phyloP scores from a whole-genome alignment of 2,888 invertebrate species.

The Philereme vetulata region DNA sequence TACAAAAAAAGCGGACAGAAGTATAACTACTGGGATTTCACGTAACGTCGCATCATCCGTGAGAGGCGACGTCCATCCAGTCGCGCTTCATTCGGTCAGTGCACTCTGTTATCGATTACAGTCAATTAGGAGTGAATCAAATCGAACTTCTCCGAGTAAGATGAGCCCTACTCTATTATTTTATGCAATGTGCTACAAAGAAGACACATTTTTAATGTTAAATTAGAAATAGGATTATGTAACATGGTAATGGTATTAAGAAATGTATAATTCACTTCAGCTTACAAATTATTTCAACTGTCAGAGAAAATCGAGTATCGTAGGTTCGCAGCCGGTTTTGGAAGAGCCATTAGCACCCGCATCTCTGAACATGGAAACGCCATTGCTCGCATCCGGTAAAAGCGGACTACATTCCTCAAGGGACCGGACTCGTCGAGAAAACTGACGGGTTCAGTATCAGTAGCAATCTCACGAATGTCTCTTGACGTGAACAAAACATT shows the following conservation, averaged over 20 bases:
- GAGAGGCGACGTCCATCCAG: constrained; percentile 45
- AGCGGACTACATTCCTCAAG: constrained; percentile 29
- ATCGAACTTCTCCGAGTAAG: background rate
- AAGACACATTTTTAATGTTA: too few relatives aligned
- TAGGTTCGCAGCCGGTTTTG: constrained; percentile 23
- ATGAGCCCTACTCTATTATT: background rate
- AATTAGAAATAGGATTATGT: too few relatives aligned
- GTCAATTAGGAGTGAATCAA: constrained; percentile 46
- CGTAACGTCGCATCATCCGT: constrained; percentile 42
- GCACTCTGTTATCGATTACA: constrained; percentile 57
- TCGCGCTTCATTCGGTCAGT: constrained; percentile 57
- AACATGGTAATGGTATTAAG: too few relatives aligned
- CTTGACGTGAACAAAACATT: background rate
- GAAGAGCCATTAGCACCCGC: constrained; percentile 22
- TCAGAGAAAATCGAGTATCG: constrained; percentile 24
- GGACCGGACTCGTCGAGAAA: constrained; percentile 37
- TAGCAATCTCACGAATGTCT: constrained; percentile 6
- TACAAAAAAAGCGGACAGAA: constrained; percentile 25
- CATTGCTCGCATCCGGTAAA: constrained; percentile 38
- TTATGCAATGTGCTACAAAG: too few relatives aligned
- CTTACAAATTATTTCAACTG: background rate
- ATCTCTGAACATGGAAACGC: constrained; percentile 25
- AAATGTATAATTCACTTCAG: background rate
- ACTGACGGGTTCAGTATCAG: constrained; percentile 11
- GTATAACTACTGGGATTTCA: constrained; percentile 44